Evolutionary conservation across 2,888 invertebrate species (phyloP).

Genomic region (Tetragonula carbonaria): DNA sequence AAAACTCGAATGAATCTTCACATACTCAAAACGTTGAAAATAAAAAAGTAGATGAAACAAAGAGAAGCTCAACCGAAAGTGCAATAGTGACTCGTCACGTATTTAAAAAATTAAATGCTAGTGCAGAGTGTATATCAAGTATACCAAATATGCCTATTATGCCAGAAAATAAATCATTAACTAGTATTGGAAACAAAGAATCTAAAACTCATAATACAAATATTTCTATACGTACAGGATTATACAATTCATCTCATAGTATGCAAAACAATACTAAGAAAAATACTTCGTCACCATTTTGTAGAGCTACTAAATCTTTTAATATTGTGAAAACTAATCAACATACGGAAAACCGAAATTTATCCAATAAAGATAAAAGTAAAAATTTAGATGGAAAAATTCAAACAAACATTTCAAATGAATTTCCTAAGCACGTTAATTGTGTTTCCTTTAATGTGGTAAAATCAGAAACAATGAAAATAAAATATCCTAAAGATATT

Average conservation of each 20-base stretch:
- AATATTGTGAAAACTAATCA: conserved; percentile 39
- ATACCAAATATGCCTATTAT: conserved; percentile 20
- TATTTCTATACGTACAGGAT: conserved; percentile 80
- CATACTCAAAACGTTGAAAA: conserved; percentile 23
- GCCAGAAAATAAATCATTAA: conserved; percentile 41
- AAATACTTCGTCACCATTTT: conserved; percentile 48
- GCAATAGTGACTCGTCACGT: conserved; percentile 66
- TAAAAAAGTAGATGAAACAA: conserved; percentile 28
- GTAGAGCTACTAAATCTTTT: conserved; percentile 49
- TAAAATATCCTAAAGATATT: conserved; percentile 12
- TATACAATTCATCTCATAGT: conserved; percentile 78
- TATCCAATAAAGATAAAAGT: conserved; percentile 44
- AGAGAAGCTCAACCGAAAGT: conserved; percentile 51
- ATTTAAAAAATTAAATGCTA: conserved; percentile 58
- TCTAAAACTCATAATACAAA: conserved; percentile 78
- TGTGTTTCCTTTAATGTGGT: conserved; percentile 25
- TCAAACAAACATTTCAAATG: conserved; percentile 14
- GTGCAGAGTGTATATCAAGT: conserved; percentile 32
- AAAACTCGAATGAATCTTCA: conserved; percentile 3
- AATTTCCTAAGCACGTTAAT: conserved; percentile 42
- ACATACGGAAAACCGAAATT: conserved; percentile 41
- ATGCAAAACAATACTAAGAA: conserved; percentile 73
- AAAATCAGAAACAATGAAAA: conserved; percentile 26
- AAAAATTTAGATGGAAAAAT: conserved; percentile 24
- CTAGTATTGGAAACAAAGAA: conserved; percentile 40